Percentiles rank a stretch among this genome's conserved stretches.
phyloP scores from a whole-genome alignment of 2,797 vertebrate species.

The Scolopax bukidnonensis region DNA sequence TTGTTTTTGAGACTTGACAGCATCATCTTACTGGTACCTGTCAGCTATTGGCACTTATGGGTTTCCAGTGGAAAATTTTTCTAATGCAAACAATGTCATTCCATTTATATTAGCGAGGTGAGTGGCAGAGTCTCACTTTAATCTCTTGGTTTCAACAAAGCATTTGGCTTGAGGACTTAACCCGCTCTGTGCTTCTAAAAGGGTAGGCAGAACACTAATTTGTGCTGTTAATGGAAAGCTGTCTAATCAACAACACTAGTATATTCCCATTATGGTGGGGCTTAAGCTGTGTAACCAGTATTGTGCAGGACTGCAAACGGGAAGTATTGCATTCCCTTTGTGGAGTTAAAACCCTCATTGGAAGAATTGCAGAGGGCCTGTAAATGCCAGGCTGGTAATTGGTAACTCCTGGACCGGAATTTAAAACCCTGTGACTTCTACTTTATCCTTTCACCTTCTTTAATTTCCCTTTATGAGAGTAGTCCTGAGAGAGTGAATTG shows the following conservation, averaged over 20 bases:
- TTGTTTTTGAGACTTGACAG: conserved; percentile 55
- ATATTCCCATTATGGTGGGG: background rate
- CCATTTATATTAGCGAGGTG: conserved; percentile 2
- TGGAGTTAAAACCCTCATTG: conserved; percentile 15
- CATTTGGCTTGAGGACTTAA: conserved; percentile 17
- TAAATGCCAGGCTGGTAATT: background rate
- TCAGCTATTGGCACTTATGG: conserved; percentile 43
- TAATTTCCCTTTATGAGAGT: conserved; percentile 36
- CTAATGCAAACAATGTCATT: conserved; percentile 10
- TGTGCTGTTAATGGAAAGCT: conserved; percentile 41
- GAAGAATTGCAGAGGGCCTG: conserved; percentile 3
- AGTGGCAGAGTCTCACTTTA: conserved; percentile 21
- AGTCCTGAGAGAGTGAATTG: background rate
- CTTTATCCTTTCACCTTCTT: conserved; percentile 40
- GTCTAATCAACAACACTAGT: background rate
- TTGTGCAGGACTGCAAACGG: conserved; percentile 16
- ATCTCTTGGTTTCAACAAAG: conserved; percentile 34
- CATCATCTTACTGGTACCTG: conserved; percentile 16
- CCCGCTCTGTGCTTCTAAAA: background rate
- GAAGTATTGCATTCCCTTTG: background rate
- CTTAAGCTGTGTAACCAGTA: background rate
- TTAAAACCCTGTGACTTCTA: background rate
- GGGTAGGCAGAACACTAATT: conserved; percentile 37
- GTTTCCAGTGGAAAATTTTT: conserved; percentile 32
- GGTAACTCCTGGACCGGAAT: conserved; percentile 33